Base-by-base conservation (phyloP, 2,888 invertebrate species). In the Drosophila ezoana region DNA sequence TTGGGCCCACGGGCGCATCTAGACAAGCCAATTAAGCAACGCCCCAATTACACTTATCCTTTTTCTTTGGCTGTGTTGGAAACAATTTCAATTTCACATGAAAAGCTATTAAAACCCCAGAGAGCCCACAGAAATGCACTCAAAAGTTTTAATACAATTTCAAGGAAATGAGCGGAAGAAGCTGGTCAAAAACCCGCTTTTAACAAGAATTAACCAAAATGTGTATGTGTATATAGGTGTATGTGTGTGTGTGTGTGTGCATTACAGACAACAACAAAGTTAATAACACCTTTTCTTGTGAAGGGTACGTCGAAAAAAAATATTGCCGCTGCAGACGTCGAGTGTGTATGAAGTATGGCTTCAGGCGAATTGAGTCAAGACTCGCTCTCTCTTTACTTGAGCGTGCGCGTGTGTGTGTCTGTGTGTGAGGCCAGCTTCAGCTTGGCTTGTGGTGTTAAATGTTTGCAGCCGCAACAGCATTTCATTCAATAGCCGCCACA, bases 151-250 rank as follows among this genome's bases (percentile, higher is more conserved):
- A 84, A 89, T 78, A 87, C 66, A 79, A 84, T 75, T 82, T 84
- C 83, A 89, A 89, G 83, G 83, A 84, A 84, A 84, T 81, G 79
- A 84, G 66, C 89, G 86, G 89, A 84, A 83, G 83, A 83, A 84
- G 89, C 84, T 88, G 83, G 87, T 88, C 87, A 75, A 72, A 89
- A 89, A 84, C 87, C 85, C 53, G 79, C 79, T 84, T 79, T 87
- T 84, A 84, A 89, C 83, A 71, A 76, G 83, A 84, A 84, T 89
- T 72, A 84, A 87, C 87, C 70, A 89, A 84, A 81, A 86, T 38
- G 23, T 52, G 20, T 35, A 1, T 13, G 10, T 28, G 16, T 14
- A 40, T 51, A 4, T 40, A n/a, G n/a, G 20, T 47, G 28, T 41
- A 20, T 44, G 33, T 45, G n/a, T 40, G 32, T 37, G 35, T 41